Conservation (phyloP, 2,888 invertebrate genomes). For the Troilus luridus region DNA sequence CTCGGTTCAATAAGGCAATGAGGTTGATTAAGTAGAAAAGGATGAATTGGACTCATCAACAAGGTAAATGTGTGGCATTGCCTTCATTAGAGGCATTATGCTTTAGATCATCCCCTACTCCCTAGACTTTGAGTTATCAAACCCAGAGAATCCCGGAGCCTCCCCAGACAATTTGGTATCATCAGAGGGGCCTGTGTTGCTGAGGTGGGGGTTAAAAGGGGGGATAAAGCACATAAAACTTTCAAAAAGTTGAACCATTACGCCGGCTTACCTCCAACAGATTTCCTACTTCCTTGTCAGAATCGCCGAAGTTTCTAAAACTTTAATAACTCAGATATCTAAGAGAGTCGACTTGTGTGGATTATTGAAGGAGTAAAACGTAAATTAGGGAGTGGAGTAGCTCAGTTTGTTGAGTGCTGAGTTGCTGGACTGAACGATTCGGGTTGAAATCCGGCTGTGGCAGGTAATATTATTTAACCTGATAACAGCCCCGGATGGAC, state of each 20-base stretch:
- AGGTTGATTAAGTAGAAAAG: not conserved
- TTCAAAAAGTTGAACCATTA: conserved; percentile 8
- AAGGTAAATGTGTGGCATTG: not conserved
- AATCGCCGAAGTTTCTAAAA: not conserved
- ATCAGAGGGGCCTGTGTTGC: not conserved
- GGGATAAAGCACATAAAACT: not conserved
- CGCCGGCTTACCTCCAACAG: not conserved
- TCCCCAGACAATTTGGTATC: not conserved
- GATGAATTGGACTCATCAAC: not conserved
- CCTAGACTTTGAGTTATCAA: conserved; percentile 1
- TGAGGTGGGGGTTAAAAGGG: not conserved
- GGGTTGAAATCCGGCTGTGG: too few species aligned
- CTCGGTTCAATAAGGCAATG: too few species aligned
- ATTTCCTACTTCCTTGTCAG: not conserved
- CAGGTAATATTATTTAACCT: too few species aligned
- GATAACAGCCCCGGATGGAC: too few species aligned
- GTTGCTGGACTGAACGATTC: too few species aligned
- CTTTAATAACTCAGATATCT: not conserved
- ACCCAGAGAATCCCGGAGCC: not conserved
- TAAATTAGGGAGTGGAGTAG: too few species aligned
- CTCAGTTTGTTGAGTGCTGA: too few species aligned
- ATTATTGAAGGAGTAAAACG: too few species aligned
- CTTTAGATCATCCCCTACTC: not conserved
- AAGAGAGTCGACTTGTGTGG: too few species aligned
- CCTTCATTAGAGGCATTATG: not conserved